Base-by-base conservation (phyloP, 2,888 invertebrate species). In the Andrena chrysosceles region DNA sequence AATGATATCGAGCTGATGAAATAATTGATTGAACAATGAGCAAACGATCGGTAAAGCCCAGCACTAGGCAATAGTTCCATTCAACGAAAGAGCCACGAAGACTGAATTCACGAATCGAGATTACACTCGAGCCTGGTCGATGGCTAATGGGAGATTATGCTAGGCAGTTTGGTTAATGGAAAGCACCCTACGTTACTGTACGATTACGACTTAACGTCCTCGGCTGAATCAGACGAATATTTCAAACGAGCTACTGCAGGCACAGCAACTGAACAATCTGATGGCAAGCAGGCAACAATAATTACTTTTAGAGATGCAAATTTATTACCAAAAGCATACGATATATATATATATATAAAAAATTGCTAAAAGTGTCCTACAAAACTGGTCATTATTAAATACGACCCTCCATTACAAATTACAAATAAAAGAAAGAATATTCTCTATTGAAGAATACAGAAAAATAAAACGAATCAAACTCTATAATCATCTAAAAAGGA, bases 81-180 rank as follows among this genome's bases (percentile, higher is more conserved):
- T 82, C 77, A 77, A 82, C 54, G 54, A 42, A 67, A 79, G 83
- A 64, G 78, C 84, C 60, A 56, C 75, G 67, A 83, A 81, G 84
- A 85, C 72, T 63, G 72, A 81, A 81, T 77, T 83, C 82, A 69
- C 59, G 13, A 74, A 70, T 62, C 49, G 81, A 80, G 86, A 85
- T 83, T 84, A 88, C 71, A 60, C 54, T 66, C 35, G 76, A 77
- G 69, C 75, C 79, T 76, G 72, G 83, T 48, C 75, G 78, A 66
- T 72, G 68, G 85, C 79, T 88, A 88, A 87, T 88, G 86, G 86
- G 66, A 86, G 87, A 88, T 87, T 88, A 87, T 76, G 81, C 78
- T 59, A 81, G 76, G 76, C 76, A 83, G 88, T 86, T 83, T 79
- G 74, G 71, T 85, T 83, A 85, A 87, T 85, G 87, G 78, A 87